Percentiles rank a stretch among this genome's conserved stretches.
Evolutionary conservation across 30 jellyfish, hydroid and myxozoan genomes (phyloP).

Genomic region (Cassiopea xamachana): DNA sequence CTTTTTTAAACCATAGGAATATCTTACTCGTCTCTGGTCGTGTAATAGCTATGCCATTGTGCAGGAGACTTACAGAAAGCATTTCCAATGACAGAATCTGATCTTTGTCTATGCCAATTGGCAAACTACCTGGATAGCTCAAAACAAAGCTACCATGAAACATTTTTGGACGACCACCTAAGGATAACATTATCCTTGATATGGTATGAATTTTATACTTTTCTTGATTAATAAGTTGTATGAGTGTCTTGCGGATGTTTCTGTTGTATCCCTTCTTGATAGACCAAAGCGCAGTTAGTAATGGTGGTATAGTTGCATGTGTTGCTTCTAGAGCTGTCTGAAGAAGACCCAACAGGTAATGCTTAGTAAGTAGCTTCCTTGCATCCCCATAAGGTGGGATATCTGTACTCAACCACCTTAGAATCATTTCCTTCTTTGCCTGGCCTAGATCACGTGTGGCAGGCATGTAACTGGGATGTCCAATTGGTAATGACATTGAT

Average conservation of each 20-base stretch:
- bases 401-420: slow-evolving; percentile 43
- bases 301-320: slow-evolving; percentile 44
- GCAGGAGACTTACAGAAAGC: slow-evolving; percentile 1
- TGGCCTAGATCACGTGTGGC: slow-evolving; percentile 51
- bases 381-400: slow-evolving; percentile 47
- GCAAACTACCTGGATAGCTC: slow-evolving; percentile 37
- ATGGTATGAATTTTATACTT: slow-evolving; percentile 12
- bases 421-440: slow-evolving; percentile 27
- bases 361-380: slow-evolving; percentile 24
- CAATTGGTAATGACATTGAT: slow-evolving; percentile 47
- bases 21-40: slow-evolving; percentile 30
- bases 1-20: slow-evolving; percentile 19
- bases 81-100: slow-evolving; percentile 20
- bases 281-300: slow-evolving; percentile 51
- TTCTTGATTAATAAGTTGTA: not conserved
- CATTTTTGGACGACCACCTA: slow-evolving; percentile 46
- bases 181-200: not conserved
- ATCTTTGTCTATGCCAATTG: slow-evolving; percentile 20
- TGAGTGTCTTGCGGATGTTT: not conserved
- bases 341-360: slow-evolving; percentile 18
- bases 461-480: slow-evolving; percentile 69
- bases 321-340: slow-evolving; percentile 59
- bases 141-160: slow-evolving; percentile 42
- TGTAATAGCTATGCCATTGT: not conserved
- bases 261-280: slow-evolving; percentile 34